Evolutionary conservation across 2,113 vertebrate species (phyloP).

Genomic region (Narcine bancroftii): DNA sequence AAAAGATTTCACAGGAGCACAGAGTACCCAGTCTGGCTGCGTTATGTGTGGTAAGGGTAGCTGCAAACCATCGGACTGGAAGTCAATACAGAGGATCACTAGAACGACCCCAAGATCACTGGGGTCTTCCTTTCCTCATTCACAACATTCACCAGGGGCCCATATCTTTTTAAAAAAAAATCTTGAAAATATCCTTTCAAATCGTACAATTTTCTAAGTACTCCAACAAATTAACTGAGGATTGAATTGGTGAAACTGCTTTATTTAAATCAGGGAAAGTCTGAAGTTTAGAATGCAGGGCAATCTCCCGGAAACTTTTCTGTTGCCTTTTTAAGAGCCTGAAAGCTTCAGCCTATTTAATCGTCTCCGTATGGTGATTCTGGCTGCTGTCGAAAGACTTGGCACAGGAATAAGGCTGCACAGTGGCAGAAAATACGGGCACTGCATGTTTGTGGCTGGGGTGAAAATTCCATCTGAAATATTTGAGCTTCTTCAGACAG

Average conservation of each 20-base stretch:
- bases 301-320: neutral
- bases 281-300: neutral
- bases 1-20: too few species aligned
- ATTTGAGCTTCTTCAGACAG: slow-evolving; percentile 35
- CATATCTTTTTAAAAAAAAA: neutral
- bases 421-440: slow-evolving; percentile 45
- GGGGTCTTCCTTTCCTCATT: neutral
- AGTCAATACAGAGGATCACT: too few species aligned
- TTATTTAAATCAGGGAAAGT: slow-evolving; percentile 12
- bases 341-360: slow-evolving; percentile 43
- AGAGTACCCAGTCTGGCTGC: too few species aligned
- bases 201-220: neutral
- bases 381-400: slow-evolving; percentile 40
- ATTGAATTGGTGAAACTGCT: neutral
- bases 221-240: neutral
- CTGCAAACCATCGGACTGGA: too few species aligned
- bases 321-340: slow-evolving; percentile 40
- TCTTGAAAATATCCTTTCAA: neutral
- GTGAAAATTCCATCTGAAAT: neutral
- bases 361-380: slow-evolving; percentile 46
- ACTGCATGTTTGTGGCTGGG: neutral
- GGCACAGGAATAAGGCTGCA: slow-evolving; percentile 39
- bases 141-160: too few species aligned
- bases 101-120: too few species aligned
- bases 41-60: too few species aligned